phyloP scores from a whole-genome alignment of 2,797 vertebrate species.

The Diceros bicornis region DNA sequence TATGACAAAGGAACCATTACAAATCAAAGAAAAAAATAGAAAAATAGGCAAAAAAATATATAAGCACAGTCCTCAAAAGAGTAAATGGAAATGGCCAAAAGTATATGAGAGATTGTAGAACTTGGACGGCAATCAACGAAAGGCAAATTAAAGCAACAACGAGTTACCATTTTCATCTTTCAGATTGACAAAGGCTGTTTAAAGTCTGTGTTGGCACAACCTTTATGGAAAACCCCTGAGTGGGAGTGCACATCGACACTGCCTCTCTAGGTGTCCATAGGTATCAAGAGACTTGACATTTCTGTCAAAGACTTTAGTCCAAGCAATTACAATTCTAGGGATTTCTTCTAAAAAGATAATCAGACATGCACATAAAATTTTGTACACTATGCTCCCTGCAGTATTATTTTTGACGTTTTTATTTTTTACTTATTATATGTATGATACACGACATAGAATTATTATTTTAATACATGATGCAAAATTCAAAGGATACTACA shows the following conservation, averaged over 20 bases:
- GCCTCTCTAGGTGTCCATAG: background rate
- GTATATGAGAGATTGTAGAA: background rate
- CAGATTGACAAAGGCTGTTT: background rate
- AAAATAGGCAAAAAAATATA: background rate
- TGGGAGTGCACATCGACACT: accelerated
- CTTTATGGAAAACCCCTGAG: background rate
- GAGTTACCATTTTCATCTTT: background rate
- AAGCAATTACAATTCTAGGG: background rate
- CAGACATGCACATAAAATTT: background rate
- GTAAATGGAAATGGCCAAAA: background rate
- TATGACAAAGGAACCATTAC: background rate
- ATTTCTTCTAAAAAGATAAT: background rate
- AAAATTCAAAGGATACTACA: conserved; percentile 54
- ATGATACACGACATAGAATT: background rate
- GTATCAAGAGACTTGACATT: background rate
- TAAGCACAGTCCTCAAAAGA: background rate
- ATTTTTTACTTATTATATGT: background rate
- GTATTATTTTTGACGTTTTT: background rate
- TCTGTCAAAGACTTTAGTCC: conserved; percentile 11
- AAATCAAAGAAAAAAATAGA: background rate
- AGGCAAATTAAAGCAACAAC: background rate
- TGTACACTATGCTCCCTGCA: background rate
- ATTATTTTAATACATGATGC: conserved; percentile 21
- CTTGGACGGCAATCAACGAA: background rate
- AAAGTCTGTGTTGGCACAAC: background rate